Evolutionary conservation across 2,113 vertebrate genomes (phyloP).

Genomic region (Catagonus wagneri): DNA sequence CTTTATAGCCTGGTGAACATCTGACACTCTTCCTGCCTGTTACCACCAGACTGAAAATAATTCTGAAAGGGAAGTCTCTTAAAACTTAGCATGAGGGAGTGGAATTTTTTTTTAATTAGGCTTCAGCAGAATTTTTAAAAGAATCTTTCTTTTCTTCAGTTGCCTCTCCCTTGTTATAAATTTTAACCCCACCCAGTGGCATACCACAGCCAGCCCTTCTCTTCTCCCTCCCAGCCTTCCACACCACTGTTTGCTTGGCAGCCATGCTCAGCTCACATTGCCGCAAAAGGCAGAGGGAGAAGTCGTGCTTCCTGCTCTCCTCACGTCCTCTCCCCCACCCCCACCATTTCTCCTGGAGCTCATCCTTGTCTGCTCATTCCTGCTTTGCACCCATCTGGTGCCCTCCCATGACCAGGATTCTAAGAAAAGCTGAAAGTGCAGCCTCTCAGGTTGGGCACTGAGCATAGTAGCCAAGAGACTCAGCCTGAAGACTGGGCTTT

Average conservation of each 20-base stretch:
- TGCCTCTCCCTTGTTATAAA: conserved; percentile 79
- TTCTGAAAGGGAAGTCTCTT: conserved; percentile 74
- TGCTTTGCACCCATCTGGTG: not conserved
- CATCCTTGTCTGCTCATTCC: not conserved
- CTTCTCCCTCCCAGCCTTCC: conserved; percentile 27
- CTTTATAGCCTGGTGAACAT: conserved; percentile 48
- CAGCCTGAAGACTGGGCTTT: not conserved
- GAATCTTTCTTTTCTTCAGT: conserved; percentile 75
- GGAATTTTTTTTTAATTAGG: conserved; percentile 78
- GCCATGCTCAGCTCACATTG: not conserved
- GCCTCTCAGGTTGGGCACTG: not conserved
- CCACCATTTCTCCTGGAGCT: not conserved
- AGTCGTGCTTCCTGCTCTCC: not conserved
- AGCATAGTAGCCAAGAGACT: not conserved
- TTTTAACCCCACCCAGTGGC: conserved; percentile 72
- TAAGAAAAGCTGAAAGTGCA: not conserved
- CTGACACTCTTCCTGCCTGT: conserved; percentile 59
- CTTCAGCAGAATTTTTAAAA: conserved; percentile 78
- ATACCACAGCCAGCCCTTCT: conserved; percentile 60
- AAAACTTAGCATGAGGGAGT: conserved; percentile 71
- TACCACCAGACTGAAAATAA: conserved; percentile 67
- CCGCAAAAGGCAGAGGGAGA: not conserved
- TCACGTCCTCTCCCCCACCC: conserved; percentile 17
- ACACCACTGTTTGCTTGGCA: conserved; percentile 47
- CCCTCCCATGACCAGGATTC: not conserved